Conservation (phyloP, 2,888 invertebrate species). For the Drosophila setosimentum region DNA sequence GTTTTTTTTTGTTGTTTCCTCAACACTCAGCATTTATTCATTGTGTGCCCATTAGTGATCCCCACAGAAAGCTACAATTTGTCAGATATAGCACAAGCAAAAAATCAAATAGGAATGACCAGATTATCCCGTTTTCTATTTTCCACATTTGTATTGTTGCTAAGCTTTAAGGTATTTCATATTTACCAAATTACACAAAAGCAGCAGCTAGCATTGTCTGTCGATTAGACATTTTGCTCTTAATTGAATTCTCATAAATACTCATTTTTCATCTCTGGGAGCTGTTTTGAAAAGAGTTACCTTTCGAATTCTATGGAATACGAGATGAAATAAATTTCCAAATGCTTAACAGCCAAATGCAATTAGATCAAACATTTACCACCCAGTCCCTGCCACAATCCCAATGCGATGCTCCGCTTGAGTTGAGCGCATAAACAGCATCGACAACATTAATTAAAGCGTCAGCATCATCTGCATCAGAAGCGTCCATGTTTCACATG, state of each 20-base stretch:
- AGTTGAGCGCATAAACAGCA: slow-evolving; percentile 4
- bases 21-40: neutral
- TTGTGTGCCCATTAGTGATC: neutral
- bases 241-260: neutral
- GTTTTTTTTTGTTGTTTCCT: neutral
- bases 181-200: neutral
- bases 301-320: neutral
- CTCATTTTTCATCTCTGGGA: neutral
- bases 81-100: fast-evolving
- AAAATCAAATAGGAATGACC: neutral
- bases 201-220: neutral
- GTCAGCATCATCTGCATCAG: slow-evolving; percentile 54
- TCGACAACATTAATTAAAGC: slow-evolving; percentile 70
- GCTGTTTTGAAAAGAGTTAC: neutral
- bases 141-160: neutral
- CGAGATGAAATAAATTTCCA: neutral
- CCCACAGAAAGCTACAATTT: neutral
- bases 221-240: neutral
- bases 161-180: neutral
- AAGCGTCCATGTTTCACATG: neutral
- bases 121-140: neutral
- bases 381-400: neutral
- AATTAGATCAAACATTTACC: neutral
- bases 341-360: slow-evolving; percentile 6
- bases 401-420: neutral